These are phyloP conservation scores for Apotomis turbidana DNA, from an alignment of 2,888 invertebrate genomes.

Conservation along the genomic window DNA sequence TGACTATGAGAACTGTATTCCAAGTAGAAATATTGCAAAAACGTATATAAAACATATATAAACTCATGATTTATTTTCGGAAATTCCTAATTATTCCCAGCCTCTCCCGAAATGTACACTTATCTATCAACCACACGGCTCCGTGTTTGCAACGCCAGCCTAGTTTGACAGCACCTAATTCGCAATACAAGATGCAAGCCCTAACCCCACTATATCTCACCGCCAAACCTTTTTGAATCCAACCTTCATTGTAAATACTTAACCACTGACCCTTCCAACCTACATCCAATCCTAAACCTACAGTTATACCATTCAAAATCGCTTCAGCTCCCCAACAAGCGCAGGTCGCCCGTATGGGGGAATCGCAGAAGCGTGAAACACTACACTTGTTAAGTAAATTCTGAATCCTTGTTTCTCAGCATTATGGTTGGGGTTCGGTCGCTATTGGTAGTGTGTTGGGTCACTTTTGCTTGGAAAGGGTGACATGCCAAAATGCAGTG, in stretches of 20 bases:
- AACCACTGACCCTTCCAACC: neutral
- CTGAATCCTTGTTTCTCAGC: neutral
- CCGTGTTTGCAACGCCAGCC: neutral
- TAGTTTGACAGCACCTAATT: conserved; percentile 5
- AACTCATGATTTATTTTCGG: too few relatives aligned
- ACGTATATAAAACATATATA: too few relatives aligned
- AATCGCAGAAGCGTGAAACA: neutral
- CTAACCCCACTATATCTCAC: conserved; percentile 7
- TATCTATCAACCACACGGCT: neutral
- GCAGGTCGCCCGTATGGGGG: neutral
- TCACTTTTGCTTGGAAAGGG: neutral
- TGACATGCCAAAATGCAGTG: conserved; percentile 18
- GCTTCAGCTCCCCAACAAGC: neutral
- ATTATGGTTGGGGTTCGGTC: neutral
- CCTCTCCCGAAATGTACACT: too few relatives aligned
- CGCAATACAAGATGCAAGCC: conserved; percentile 18
- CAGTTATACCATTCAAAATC: neutral
- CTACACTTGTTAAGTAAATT: neutral
- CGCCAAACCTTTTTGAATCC: conserved; percentile 17
- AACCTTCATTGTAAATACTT: conserved; percentile 25
- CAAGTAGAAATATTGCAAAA: too few relatives aligned
- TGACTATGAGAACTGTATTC: too few relatives aligned
- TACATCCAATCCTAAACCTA: neutral
- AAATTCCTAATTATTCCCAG: too few relatives aligned
- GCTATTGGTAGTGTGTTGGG: neutral